A percentile compares a stretch with the other conserved stretches of the same genome.
Conservation (phyloP, 2,113 vertebrate species). For the Macrotus californicus region DNA sequence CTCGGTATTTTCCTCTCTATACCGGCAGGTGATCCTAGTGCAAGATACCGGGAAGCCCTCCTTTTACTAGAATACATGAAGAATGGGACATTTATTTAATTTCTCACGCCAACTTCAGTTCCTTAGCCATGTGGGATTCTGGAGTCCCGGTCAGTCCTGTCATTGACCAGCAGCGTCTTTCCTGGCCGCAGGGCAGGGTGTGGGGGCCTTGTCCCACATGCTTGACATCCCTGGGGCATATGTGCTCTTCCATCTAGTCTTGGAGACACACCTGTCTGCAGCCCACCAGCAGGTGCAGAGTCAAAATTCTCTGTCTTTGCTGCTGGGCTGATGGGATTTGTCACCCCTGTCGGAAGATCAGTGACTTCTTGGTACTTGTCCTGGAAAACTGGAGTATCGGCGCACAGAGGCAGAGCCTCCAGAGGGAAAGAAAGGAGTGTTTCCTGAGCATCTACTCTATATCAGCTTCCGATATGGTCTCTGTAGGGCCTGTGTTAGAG, state of each 20-base stretch:
- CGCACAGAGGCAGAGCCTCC: neutral
- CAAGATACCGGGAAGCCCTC: neutral
- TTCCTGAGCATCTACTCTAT: neutral
- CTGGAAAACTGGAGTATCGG: neutral
- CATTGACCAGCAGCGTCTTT: neutral
- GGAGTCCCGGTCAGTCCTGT: neutral
- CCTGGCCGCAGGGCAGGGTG: neutral
- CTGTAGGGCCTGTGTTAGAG: neutral
- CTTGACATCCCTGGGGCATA: neutral
- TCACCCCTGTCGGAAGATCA: neutral
- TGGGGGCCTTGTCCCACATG: accelerated
- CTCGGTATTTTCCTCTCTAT: neutral
- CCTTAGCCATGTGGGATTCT: neutral
- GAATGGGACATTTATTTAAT: neutral
- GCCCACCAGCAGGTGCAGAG: neutral
- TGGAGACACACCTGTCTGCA: neutral
- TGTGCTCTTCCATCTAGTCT: neutral
- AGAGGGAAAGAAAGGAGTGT: neutral
- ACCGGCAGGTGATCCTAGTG: neutral
- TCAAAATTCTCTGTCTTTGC: neutral
- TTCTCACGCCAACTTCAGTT: neutral
- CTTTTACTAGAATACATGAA: neutral
- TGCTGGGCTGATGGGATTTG: neutral
- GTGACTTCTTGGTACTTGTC: neutral
- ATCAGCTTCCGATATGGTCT: neutral